Base-by-base conservation (phyloP, 2,797 vertebrate genomes). In the Squalus acanthias region DNA sequence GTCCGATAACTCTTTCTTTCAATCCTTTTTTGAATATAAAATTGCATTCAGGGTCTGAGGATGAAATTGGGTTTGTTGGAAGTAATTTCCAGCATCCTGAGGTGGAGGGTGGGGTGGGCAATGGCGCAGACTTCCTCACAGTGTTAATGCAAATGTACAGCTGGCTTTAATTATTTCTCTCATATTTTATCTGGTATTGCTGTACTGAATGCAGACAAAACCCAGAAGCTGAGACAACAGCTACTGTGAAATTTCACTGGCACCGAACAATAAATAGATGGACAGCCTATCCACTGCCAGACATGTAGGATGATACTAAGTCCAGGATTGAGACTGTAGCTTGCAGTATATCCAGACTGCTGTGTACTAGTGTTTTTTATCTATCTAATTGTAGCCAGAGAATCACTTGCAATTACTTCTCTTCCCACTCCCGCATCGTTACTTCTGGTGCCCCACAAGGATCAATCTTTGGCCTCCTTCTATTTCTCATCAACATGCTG, bases 171-270 rank as follows among this genome's bases (percentile, higher is more conserved):
- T 91, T 63, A 91, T 91, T 91, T 63, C 1, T 63, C 1, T 60
- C 29, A 29, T 29, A 63, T n/a, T 91, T 91, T 65, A 91, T 91
- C 63, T 91, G 57, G 57, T 91, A 53, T 63, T 91, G 57, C 29
- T 63, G 57, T 63, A 63, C 15, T 91, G 88, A 63, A 63, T 63
- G 53, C 60, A 91, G 88, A 91, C 57, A 91, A n/a, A 57, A 91
- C 63, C 9, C 88, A n/a, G 88, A 91, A 63, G 29, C 60, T 91
- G 57, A n/a, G 57, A 63, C 88, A 33, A 63, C 88, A 91, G 88
- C 57, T n/a, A 1, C 26, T 91, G 88, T 91, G 57, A 91, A 91
- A 91, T 91, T 63, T 91, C 57, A 91, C 88, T 33, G 88, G 88
- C 24, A 63, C 29, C 63, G 8, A 15, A 17, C 57, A 91, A 24